Evolutionary conservation across 2,888 invertebrate species (phyloP).

Genomic region (Mamestra brassicae): DNA sequence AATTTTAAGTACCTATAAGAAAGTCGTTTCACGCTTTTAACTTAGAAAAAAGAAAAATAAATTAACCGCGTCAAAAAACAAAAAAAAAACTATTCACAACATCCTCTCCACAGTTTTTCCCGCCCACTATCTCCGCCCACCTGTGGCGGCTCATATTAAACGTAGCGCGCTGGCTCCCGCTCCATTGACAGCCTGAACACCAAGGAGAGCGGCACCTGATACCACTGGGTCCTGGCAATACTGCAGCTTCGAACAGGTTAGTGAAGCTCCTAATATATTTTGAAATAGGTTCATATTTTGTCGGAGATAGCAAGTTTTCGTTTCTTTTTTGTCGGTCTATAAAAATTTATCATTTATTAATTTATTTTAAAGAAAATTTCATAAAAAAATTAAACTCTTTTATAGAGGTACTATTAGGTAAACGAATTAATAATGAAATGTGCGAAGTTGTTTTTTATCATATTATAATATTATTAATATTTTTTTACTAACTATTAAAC

Average conservation of each 20-base stretch:
- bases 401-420: too few relatives aligned
- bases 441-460: too few relatives aligned
- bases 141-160: constrained; percentile 65
- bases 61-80: too few relatives aligned
- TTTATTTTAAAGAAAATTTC: too few relatives aligned
- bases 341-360: too few relatives aligned
- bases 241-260: constrained; percentile 33
- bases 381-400: too few relatives aligned
- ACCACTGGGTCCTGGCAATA: constrained; percentile 2
- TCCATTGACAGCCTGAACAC: constrained; percentile 50
- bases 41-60: too few relatives aligned
- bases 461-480: too few relatives aligned
- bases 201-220: constrained; percentile 17
- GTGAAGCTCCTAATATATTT: neutral
- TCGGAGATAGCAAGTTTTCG: neutral
- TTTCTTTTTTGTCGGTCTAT: neutral
- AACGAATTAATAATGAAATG: too few relatives aligned
- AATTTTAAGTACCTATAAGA: too few relatives aligned
- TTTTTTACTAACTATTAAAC: too few relatives aligned
- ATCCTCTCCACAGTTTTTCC: constrained; percentile 39
- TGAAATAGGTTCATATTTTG: neutral
- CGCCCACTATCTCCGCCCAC: constrained; percentile 65
- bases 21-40: too few relatives aligned
- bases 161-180: constrained; percentile 32
- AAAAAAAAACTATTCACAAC: neutral